Base-by-base conservation (phyloP, 2,888 invertebrate species). In the Callosobruchus maculatus region DNA sequence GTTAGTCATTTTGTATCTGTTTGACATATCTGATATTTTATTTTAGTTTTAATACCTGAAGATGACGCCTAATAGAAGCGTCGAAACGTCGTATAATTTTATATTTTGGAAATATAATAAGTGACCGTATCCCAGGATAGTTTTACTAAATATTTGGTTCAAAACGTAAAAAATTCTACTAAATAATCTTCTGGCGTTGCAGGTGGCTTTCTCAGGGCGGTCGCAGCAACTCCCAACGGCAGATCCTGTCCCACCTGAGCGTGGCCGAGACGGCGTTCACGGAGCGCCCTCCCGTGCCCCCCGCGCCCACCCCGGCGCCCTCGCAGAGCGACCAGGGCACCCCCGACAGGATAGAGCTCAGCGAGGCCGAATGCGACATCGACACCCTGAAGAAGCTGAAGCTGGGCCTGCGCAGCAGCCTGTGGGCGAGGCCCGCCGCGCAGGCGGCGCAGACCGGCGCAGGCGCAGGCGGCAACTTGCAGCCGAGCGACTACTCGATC, bases 381-480 rank as follows among this genome's bases (percentile, higher is more conserved):
- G 93, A 93, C 83, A 92, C 93, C 75, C 86, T 93, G 81, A 93
- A 93, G 86, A 93, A 93, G 84, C 87, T 93, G 77, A 93, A 93
- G 86, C 87, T 93, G 79, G 93, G 93, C 49, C 88, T 92, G 83
- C 88, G 92, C 76, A 93, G 92, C 74, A 91, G 92, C 74, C 87
- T 93, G 26, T 93, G 93, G 93, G 92, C 93, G 49, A 88, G 92
- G 78, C 92, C 92, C 80, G 69, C 72, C 20, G 20, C 68, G 7
- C 21, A 68, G 9, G 22, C 5, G 9, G 21, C 21, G 21, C 21
- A 22, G 9, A 85, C 79, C 7, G 89, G 89, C 81, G 88, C 90
- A 80, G 89, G 89, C 81, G 88, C 90, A 80, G 87, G 89, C 78
- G 89, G 89, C 81, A 78, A 77, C n/a, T 79, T 79, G 9, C 78